Base-by-base conservation (phyloP, 2,113 vertebrate species). In the Pterocles orientalis region DNA sequence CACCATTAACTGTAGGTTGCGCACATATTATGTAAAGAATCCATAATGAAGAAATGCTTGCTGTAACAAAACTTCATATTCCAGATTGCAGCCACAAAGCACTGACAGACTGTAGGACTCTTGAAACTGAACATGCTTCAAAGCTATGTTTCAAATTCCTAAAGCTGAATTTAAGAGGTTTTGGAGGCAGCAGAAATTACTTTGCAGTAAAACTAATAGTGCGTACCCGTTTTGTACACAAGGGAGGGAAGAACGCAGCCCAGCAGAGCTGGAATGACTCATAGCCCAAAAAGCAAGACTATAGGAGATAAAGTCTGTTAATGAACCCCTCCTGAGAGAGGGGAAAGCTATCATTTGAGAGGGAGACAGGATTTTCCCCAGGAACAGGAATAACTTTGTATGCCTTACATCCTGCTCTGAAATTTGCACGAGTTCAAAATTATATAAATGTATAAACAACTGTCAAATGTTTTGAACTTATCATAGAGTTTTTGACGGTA, bases 191-290 rank as follows among this genome's bases (percentile, higher is more conserved):
- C 34, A 94, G 90, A 68, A 91, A 88, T 93, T 66, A 86, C 79
- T 90, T 68, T 53, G 94, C 92, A 95, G 85, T 93, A 96, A 97
- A 96, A 86, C 76, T 90, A 95, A 71, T 50, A 43, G 90, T 83
- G 93, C 79, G 17, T 86, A 61, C 57, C 75, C 29, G 18, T 88
- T 93, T 60, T 47, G 73, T 79, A 79, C 86, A 81, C 79, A 60
- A 64, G 88, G 90, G 68, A 93, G 85, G 62, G 64, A 73, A 83
- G 60, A 53, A 88, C 2, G 1, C 51, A 51, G 43, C 43, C 18
- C 5, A 66, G 64, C 48, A 51, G 66, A 50, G 34, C 75, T 81
- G 12, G 69, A 60, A 71, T 78, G 82, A 75, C 68, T 86, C 76
- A 68, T 1, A 71, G 68, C 33, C 39, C 56, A 58, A 77, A 90